Base-by-base conservation (phyloP, 2,797 vertebrate genomes). In the Synanceia verrucosa region DNA sequence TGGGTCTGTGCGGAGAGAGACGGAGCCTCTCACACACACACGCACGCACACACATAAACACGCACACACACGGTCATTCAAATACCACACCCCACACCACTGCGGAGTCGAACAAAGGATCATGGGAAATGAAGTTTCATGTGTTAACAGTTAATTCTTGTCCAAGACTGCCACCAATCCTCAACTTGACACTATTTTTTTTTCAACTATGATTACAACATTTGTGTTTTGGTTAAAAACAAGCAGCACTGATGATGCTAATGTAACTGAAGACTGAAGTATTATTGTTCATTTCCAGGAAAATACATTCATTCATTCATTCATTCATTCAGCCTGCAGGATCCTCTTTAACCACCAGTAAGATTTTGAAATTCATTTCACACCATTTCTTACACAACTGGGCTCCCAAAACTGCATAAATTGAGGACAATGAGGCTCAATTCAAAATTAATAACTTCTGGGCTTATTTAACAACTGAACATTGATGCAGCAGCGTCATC, bases 1-100 rank as follows among this genome's bases (percentile, higher is more conserved):
- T 83, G 58, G 29, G 62, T 82, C 34, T 73, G 77, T 59, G 78
- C 43, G 63, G 56, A 67, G 72, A 79, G 51, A 80, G 53, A 77
- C 70, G 26, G 61, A 66, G 69, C 67, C 33, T 51, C 65, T n/a
- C n/a, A 7, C 23, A 55, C 50, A 64, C 65, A 57, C 81, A 63
- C 48, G 43, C 75, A 55, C 63, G 37, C 19, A 36, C 10, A 52
- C 47, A 39, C 21, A 53, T 14, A 61, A 48, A 67, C 36, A 71
- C 39, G 47, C 50, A 47, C 56, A 57, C 44, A 37, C 50, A 64
- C 72, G 53, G 26, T 47, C 88, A 79, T 82, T 86, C 81, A 72
- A 85, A 82, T 86, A 77, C 91, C 91, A 93, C 92, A 90, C 91
- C 92, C 90, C 88, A 86, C 86, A 86, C 89, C 86, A 92, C 91